These are phyloP conservation scores for Drosophila cognata DNA, from an alignment of 2,888 invertebrate genomes.

Conservation along the genomic window DNA sequence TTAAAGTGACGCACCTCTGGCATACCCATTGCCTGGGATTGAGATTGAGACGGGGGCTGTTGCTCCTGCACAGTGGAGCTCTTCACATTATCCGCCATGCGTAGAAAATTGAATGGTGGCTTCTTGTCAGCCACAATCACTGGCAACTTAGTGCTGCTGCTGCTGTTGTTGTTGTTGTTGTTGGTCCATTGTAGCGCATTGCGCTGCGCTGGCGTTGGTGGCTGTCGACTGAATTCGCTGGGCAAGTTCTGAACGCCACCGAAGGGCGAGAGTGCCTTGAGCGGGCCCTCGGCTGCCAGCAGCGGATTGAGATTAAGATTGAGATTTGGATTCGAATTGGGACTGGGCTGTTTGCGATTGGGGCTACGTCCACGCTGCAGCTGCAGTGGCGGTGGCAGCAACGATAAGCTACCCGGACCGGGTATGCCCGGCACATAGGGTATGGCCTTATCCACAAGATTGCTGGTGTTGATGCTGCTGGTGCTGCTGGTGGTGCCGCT, in stretches of 20 bases:
- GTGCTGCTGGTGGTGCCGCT: constrained; percentile 22
- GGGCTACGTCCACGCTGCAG: constrained; percentile 78
- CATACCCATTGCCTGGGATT: constrained; percentile 17
- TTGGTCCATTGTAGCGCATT: constrained; percentile 74
- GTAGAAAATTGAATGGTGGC: constrained; percentile 83
- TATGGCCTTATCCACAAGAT: constrained; percentile 89
- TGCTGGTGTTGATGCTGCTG: constrained; percentile 60
- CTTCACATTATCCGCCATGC: constrained; percentile 84
- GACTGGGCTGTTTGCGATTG: constrained; percentile 80
- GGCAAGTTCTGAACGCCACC: constrained; percentile 82
- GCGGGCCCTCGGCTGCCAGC: constrained; percentile 43
- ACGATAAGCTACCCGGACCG: constrained; percentile 88
- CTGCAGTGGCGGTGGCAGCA: constrained; percentile 82
- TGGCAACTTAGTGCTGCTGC: constrained; percentile 31
- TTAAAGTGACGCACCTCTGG: constrained; percentile 83
- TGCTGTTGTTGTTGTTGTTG: constrained; percentile 17
- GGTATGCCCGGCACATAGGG: constrained; percentile 95
- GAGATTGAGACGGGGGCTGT: constrained; percentile 1
- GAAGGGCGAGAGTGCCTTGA: constrained; percentile 77
- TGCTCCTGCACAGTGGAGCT: constrained; percentile 38
- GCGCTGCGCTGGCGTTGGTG: constrained; percentile 80
- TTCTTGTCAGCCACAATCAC: constrained; percentile 64
- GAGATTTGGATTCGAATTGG: constrained; percentile 61
- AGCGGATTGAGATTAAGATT: constrained; percentile 69
- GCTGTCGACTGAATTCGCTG: constrained; percentile 81